phyloP scores from a whole-genome alignment of 2,113 vertebrate species.

The Neodon shergylaensis region DNA sequence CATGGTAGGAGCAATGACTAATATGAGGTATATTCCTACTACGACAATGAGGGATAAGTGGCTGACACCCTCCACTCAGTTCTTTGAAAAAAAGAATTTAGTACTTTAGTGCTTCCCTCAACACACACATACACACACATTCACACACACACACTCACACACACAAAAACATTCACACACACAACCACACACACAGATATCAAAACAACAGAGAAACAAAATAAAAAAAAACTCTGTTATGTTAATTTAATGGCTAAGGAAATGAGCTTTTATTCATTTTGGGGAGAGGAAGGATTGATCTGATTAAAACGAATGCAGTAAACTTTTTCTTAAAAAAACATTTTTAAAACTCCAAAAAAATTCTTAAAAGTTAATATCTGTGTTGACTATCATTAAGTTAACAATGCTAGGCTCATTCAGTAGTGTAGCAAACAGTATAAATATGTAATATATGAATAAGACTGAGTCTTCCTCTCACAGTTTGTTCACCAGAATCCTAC shows the following conservation, averaged over 20 bases:
- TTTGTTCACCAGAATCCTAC: not conserved
- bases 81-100: not conserved
- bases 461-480: not conserved
- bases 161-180: not conserved
- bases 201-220: not conserved
- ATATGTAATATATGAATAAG: not conserved
- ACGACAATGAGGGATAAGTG: not conserved
- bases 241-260: slow-evolving; percentile 32
- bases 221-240: not conserved
- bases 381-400: not conserved
- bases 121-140: not conserved
- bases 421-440: not conserved
- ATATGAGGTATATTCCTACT: accelerated
- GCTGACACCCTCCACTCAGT: not conserved
- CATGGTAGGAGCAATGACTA: not conserved
- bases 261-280: not conserved
- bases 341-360: not conserved
- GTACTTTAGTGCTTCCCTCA: not conserved
- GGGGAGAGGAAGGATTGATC: not conserved
- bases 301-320: not conserved
- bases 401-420: not conserved
- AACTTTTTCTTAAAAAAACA: not conserved
- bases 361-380: not conserved
- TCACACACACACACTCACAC: not conserved
- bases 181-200: not conserved